These are phyloP conservation scores for Thecophora atra DNA, from an alignment of 2,888 invertebrate species.

Conservation along the genomic window DNA sequence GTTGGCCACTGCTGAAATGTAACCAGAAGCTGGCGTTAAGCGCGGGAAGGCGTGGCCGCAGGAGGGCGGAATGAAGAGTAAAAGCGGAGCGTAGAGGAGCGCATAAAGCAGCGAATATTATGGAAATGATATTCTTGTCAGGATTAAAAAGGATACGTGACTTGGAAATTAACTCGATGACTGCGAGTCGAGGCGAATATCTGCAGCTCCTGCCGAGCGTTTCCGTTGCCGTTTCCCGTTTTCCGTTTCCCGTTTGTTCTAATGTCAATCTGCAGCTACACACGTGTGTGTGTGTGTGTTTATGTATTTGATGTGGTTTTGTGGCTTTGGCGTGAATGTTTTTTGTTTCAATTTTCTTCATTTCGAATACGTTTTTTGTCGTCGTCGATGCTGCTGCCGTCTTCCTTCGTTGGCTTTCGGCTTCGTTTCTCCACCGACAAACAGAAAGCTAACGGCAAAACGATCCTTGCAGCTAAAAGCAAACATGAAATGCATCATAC, in stretches of 20 bases:
- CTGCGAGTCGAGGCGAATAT: slow-evolving; percentile 9
- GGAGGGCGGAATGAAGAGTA: neutral
- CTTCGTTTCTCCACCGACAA: neutral
- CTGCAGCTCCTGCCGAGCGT: slow-evolving; percentile 9
- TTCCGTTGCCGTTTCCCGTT: neutral
- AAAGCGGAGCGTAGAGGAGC: slow-evolving; percentile 4
- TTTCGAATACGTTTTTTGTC: neutral
- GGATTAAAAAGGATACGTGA: slow-evolving; percentile 67
- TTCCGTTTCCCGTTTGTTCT: neutral
- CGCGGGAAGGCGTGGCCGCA: neutral
- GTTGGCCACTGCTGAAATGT: slow-evolving; percentile 22
- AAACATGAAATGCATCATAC: slow-evolving; percentile 27
- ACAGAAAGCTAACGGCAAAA: slow-evolving; percentile 15
- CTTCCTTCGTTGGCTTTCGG: neutral
- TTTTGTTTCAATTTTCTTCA: slow-evolving; percentile 31
- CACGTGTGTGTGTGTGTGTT: slow-evolving; percentile 7
- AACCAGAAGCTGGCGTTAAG: slow-evolving; percentile 36
- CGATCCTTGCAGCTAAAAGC: slow-evolving; percentile 30
- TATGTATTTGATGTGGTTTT: neutral
- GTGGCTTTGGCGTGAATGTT: slow-evolving; percentile 28
- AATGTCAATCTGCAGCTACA: too few species aligned
- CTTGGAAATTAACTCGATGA: slow-evolving; percentile 62
- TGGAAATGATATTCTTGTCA: slow-evolving; percentile 66
- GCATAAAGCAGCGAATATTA: slow-evolving; percentile 50
- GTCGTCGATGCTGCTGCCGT: neutral